A percentile compares a stretch with the other conserved stretches of the same genome.
Evolutionary conservation across 2,113 vertebrate genomes (phyloP).

Genomic region (Antigone vipio): DNA sequence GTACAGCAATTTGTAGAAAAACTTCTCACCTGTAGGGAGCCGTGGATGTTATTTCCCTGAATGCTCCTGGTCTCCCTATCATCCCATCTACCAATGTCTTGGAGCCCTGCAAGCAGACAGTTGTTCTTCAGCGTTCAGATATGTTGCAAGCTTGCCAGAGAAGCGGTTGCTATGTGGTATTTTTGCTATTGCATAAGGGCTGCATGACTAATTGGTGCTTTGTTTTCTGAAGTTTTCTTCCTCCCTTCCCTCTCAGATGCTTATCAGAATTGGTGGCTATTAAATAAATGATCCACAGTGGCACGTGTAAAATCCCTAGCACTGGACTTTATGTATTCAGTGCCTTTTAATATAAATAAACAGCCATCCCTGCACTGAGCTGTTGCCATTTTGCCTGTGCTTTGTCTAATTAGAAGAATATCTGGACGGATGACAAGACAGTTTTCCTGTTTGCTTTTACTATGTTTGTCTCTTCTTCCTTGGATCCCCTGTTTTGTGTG

Average conservation of each 20-base stretch:
- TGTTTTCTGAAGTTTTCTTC: not conserved
- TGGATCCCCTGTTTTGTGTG: not conserved
- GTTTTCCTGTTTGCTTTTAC: not conserved
- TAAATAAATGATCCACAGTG: not conserved
- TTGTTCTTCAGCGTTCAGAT: not conserved
- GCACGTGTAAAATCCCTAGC: not conserved
- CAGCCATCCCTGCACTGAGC: not conserved
- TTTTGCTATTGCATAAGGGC: not conserved
- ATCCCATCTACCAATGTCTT: not conserved
- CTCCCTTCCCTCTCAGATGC: fast-evolving
- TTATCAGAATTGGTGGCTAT: not conserved
- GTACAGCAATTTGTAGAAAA: not conserved
- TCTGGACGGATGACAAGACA: not conserved
- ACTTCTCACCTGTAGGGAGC: not conserved
- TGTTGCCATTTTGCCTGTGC: not conserved
- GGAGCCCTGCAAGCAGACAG: not conserved
- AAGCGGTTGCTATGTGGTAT: not conserved
- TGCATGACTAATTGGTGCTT: not conserved
- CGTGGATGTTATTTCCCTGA: not conserved
- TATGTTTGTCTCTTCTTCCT: not conserved
- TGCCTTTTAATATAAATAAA: not conserved
- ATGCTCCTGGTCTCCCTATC: not conserved
- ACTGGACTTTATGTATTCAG: not conserved
- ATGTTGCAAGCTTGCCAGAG: not conserved
- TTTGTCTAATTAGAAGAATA: not conserved